Base-by-base conservation (phyloP, 2,797 vertebrate species). In the Oryzias dopingdopingensis region DNA sequence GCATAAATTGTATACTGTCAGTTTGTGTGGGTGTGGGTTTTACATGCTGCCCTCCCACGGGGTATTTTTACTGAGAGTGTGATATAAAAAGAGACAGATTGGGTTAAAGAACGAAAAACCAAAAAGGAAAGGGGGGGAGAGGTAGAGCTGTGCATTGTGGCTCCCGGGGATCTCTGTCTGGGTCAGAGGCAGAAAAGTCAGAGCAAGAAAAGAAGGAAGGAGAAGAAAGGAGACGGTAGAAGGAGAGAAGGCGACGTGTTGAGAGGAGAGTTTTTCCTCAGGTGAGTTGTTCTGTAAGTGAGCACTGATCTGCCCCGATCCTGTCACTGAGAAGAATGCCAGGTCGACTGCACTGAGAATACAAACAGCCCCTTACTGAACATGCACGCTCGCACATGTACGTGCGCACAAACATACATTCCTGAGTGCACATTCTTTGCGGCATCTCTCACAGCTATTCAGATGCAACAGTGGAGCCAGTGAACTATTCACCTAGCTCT, bases 401-500 rank as follows among this genome's bases (percentile, higher is more conserved):
- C 69, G 32, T 37, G 20, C 43, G 43, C 64, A 32, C 41, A 50
- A 41, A 49, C 47, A 59, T 24, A 29, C 51, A 55, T 40, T 23
- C 63, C 6, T 3, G 37, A 42, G 45, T 24, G 15, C 45, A 53
- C 49, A 20, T 51, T 29, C 41, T 20, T 50, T 44, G 58, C 76
- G 59, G 56, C 67, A 55, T 81, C 59, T 70, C 71, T 68, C 76
- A 62, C 53, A 80, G 77, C 76, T 60, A 72, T 81, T 84, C 76
- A 67, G 53, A 76, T 79, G 72, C 67, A 72, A 67, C 78, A 74
- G 68, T 70, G 79, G 63, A 78, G 65, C 74, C 68, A 65, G 82
- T 89, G 85, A 89, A 90, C 87, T 90, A 84, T 90, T 90, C 86
- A 89, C 85, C 86, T 77, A 80, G 83, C 87, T 79, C 81, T 86